These are phyloP conservation scores for Pomatorhinus ruficollis DNA, from an alignment of 2,113 vertebrate genomes.

Conservation along the genomic window DNA sequence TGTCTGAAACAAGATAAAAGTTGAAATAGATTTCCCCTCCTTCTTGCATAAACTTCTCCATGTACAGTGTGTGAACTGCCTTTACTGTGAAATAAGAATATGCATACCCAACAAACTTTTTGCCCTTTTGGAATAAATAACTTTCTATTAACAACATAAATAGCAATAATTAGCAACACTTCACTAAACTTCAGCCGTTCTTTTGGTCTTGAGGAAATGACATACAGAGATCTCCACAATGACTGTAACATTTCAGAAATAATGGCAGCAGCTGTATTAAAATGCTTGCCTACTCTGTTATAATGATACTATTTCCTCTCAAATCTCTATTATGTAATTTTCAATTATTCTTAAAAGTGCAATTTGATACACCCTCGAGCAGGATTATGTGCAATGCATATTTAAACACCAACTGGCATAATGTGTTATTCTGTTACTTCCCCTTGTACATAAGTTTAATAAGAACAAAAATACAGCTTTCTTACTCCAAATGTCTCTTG, in stretches of 20 bases:
- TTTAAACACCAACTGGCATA: background rate
- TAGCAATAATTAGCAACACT: background rate
- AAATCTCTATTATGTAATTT: background rate
- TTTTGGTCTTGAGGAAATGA: background rate
- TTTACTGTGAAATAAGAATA: background rate
- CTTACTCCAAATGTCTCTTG: background rate
- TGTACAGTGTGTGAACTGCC: background rate
- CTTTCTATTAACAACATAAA: background rate
- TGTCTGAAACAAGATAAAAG: background rate
- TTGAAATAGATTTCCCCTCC: background rate
- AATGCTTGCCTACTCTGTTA: background rate
- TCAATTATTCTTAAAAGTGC: background rate
- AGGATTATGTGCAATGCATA: background rate
- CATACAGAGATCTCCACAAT: background rate
- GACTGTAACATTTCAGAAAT: background rate
- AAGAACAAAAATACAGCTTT: background rate
- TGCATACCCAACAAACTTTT: background rate
- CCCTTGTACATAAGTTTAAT: background rate
- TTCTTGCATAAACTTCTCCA: background rate
- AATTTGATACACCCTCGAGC: background rate
- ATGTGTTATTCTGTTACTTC: background rate
- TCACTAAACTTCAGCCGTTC: background rate
- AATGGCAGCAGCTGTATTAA: background rate
- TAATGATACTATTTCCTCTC: background rate
- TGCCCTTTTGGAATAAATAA: background rate